Evolutionary conservation across 2,113 vertebrate species (phyloP), one percentile per base, ranked within the genome.

Genomic region (Hepsetus odoe): DNA sequence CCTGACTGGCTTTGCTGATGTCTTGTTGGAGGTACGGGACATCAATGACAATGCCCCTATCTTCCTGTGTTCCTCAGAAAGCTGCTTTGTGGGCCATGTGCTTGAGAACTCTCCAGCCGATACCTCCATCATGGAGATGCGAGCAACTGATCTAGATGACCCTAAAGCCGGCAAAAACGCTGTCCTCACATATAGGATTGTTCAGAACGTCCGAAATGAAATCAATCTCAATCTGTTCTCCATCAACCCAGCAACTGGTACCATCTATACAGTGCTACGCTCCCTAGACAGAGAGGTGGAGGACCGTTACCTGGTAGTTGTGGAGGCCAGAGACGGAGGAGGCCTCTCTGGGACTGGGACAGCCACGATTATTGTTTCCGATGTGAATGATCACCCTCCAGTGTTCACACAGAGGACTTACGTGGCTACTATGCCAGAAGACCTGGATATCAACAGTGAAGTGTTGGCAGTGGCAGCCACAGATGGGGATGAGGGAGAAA

Each of bases 151-250:
- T 83, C 83, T 95, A 0, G 96, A 97, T 75, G 95, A 96, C 85
- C 91, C 95, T 30, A 94, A 93, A 58, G 87, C 91, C 58, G 92
- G 91, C 26, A 81, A 61, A 30, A 96, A 96, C 30, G 94, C 95
- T 3, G 77, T 92, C 40, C 82, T 97, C 55, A 94, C 92, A 2
- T 97, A 97, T 82, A 93, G 90, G 79, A 96, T 97, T 85, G 81
- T 95, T 72, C 92, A 92, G 86, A 96, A 96, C 0, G 85, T 95
- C 74, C 93, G 93, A 72, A 96, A 95, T 0, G 91, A 96, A 66
- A 94, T 96, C 76, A 96, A 96, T 85, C 92, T 96, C 32, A 89
- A 95, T 77, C 89, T 97, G 76, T 97, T 97, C 87, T 93, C 94
- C 64, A 91, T 97, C 86, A 92, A 94, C 77, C 87, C 92, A 1